phyloP scores from a whole-genome alignment of 2,888 invertebrate genomes.

The Stenichneumon culpator region DNA sequence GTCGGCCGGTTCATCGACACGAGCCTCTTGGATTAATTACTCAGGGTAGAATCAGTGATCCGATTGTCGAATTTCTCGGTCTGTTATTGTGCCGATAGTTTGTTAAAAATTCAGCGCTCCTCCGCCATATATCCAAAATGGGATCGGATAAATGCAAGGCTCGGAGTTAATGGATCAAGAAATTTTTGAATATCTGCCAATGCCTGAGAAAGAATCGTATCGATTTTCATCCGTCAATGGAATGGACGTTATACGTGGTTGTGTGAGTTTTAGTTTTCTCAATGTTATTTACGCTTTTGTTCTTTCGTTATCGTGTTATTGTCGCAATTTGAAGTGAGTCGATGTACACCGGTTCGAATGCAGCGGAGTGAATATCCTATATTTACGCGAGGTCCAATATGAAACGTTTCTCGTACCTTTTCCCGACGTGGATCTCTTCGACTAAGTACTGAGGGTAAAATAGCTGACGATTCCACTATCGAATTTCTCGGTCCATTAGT shows the following conservation, averaged over 20 bases:
- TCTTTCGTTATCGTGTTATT: background rate
- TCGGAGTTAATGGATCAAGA: background rate
- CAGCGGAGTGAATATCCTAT: conserved; percentile 17
- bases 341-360: too few species aligned
- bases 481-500: background rate
- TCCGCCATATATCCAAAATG: too few species aligned
- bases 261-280: conserved; percentile 76
- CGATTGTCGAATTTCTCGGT: background rate
- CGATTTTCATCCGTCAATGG: conserved; percentile 49
- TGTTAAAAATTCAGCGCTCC: background rate
- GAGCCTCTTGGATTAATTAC: background rate
- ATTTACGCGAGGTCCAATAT: background rate
- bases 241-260: conserved; percentile 82
- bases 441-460: background rate
- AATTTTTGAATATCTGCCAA: conserved; percentile 3
- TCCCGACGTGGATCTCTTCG: conserved; percentile 16
- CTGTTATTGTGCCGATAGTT: background rate
- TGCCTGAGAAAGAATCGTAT: conserved; percentile 36
- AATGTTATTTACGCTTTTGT: conserved; percentile 13
- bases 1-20: conserved; percentile 37
- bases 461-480: conserved; percentile 8
- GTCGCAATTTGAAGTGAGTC: background rate
- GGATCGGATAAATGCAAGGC: too few species aligned
- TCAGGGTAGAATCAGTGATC: conserved; percentile 15
- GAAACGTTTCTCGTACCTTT: too few species aligned